Conservation (phyloP, 2,888 invertebrate genomes). For the Gastrophysa polygoni region DNA sequence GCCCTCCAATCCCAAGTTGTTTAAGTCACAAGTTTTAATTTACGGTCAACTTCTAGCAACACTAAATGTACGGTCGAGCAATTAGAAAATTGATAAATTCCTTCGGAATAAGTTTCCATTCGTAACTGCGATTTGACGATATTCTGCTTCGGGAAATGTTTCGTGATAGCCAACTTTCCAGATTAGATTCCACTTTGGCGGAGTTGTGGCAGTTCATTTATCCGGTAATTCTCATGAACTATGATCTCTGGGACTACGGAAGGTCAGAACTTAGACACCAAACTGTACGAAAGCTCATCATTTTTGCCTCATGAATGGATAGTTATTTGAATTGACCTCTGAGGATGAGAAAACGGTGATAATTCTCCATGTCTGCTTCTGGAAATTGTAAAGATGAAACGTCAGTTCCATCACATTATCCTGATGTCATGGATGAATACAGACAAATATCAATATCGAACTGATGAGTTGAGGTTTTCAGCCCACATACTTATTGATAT, state of each 20-base stretch:
- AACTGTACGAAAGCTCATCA: too few species aligned
- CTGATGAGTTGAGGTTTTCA: too few species aligned
- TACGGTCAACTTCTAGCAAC: constrained; percentile 47
- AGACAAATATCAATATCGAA: too few species aligned
- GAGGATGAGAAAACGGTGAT: too few species aligned
- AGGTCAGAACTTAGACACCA: too few species aligned
- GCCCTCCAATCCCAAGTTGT: constrained; percentile 39
- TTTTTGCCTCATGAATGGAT: too few species aligned
- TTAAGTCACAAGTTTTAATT: constrained; percentile 49
- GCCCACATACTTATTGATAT: too few species aligned
- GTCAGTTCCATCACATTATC: too few species aligned
- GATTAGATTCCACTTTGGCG: constrained; percentile 27
- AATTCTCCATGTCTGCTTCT: too few species aligned
- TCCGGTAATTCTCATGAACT: neutral
- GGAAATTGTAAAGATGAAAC: too few species aligned
- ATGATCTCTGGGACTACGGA: neutral
- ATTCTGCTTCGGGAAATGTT: constrained; percentile 27
- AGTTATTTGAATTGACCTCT: too few species aligned
- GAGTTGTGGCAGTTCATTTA: constrained; percentile 20
- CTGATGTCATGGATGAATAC: too few species aligned
- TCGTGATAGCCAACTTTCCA: constrained; percentile 28
- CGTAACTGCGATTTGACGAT: constrained; percentile 28
- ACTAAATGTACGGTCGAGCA: constrained; percentile 44
- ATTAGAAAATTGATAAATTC: constrained; percentile 46
- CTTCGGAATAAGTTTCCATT: constrained; percentile 21